phyloP scores from a whole-genome alignment of 1,140 invertebrate species.

The Onthophagus taurus region DNA sequence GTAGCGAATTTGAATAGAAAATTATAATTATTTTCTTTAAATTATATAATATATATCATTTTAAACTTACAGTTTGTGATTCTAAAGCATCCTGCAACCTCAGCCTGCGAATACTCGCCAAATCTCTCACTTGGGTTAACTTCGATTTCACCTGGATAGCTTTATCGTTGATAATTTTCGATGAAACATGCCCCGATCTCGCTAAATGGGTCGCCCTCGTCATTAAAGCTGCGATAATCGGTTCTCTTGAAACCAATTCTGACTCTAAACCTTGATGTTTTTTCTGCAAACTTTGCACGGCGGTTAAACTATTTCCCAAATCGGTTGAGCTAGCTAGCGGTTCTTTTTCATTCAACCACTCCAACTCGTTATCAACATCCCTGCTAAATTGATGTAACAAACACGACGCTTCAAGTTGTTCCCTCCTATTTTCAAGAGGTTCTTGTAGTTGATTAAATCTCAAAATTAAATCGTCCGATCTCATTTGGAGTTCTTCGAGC shows the following conservation, averaged over 20 bases:
- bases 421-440: conserved; percentile 78
- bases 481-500: conserved; percentile 69
- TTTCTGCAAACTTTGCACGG: conserved; percentile 94
- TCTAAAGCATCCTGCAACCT: conserved; percentile 74
- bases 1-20: too few species aligned
- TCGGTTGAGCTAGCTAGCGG: conserved; percentile 70
- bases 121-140: conserved; percentile 55
- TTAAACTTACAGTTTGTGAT: conserved; percentile 63
- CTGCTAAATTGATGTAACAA: conserved; percentile 75
- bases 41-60: conserved; percentile 3
- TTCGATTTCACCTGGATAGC: conserved; percentile 55
- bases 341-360: conserved; percentile 81
- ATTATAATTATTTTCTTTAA: neutral
- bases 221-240: conserved; percentile 61
- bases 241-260: conserved; percentile 73
- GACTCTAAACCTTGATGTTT: conserved; percentile 85
- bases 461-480: conserved; percentile 57
- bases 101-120: conserved; percentile 58
- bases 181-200: conserved; percentile 74
- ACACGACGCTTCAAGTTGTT: conserved; percentile 81
- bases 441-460: conserved; percentile 76
- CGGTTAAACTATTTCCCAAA: conserved; percentile 67
- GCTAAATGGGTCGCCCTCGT: conserved; percentile 68
- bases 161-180: conserved; percentile 56
- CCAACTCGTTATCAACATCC: conserved; percentile 78